These are phyloP conservation scores for Hippopotamus amphibius DNA, from an alignment of 2,113 vertebrate species.

Conservation along the genomic window DNA sequence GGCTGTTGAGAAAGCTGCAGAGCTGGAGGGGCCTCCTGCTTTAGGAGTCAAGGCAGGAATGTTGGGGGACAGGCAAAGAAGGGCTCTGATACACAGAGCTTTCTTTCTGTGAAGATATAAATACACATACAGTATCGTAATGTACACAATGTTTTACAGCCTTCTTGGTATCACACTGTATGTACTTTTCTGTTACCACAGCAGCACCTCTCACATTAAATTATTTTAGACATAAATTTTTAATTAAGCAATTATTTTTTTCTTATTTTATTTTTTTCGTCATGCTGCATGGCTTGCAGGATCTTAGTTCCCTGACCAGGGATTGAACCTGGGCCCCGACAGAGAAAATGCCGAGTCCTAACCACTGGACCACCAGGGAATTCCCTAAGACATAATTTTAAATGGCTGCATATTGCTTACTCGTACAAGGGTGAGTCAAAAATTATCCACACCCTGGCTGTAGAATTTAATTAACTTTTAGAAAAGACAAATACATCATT, in stretches of 20 bases:
- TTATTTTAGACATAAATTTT: background rate
- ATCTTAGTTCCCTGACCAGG: too few relatives aligned
- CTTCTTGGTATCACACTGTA: background rate
- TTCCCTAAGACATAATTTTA: background rate
- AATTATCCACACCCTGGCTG: too few relatives aligned
- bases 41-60: background rate
- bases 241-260: too few relatives aligned
- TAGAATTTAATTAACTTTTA: too few relatives aligned
- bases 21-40: background rate
- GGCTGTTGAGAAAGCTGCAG: background rate
- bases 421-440: background rate
- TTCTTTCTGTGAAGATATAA: conserved; percentile 14
- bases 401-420: background rate
- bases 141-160: background rate
- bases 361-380: too few relatives aligned
- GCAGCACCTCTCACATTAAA: conserved; percentile 14
- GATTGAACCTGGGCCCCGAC: too few relatives aligned
- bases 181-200: background rate
- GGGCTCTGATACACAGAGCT: background rate
- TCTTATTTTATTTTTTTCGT: too few relatives aligned
- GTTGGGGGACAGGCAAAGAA: background rate
- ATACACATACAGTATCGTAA: background rate
- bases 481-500: too few relatives aligned
- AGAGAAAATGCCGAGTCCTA: too few relatives aligned
- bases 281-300: too few relatives aligned